Percentiles rank a stretch among this genome's conserved stretches.
Evolutionary conservation across 1,140 invertebrate genomes (phyloP).

Genomic region (Drosophila grimshawi): DNA sequence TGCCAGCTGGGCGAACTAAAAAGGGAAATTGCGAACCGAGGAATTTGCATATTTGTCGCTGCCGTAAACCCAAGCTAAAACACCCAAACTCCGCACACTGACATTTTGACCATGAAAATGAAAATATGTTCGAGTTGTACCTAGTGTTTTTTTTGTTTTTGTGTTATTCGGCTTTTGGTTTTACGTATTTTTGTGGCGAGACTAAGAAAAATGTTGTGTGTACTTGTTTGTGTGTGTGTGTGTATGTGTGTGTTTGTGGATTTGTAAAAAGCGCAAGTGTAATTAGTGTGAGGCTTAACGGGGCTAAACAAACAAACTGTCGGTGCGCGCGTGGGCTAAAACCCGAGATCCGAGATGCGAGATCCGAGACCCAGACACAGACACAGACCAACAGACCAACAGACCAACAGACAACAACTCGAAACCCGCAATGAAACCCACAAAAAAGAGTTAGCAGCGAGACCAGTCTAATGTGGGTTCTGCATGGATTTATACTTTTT

Average conservation of each 20-base stretch:
- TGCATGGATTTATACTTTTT: constrained; percentile 4
- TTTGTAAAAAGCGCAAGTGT: constrained; percentile 79
- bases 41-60: constrained; percentile 72
- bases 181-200: constrained; percentile 35
- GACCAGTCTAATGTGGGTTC: constrained; percentile 48
- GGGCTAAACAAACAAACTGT: constrained; percentile 75
- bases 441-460: constrained; percentile 15
- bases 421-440: constrained; percentile 6
- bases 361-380: constrained; percentile 8
- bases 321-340: constrained; percentile 47
- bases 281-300: constrained; percentile 79
- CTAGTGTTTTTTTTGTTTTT: background rate
- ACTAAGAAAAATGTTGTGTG: constrained; percentile 67
- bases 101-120: constrained; percentile 77
- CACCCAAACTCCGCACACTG: constrained; percentile 18
- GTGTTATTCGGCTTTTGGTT: constrained; percentile 12
- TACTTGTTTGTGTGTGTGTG: constrained; percentile 1
- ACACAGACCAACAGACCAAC: constrained; percentile 13
- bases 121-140: constrained; percentile 70
- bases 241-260: constrained; percentile 32
- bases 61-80: background rate
- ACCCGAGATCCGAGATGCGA: constrained; percentile 25
- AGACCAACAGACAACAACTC: constrained; percentile 14
- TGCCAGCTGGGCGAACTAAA: background rate
- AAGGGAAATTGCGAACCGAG: constrained; percentile 37